These are phyloP conservation scores for Petrocephalus zakoni DNA, from an alignment of 2,113 vertebrate genomes.

Conservation along the genomic window DNA sequence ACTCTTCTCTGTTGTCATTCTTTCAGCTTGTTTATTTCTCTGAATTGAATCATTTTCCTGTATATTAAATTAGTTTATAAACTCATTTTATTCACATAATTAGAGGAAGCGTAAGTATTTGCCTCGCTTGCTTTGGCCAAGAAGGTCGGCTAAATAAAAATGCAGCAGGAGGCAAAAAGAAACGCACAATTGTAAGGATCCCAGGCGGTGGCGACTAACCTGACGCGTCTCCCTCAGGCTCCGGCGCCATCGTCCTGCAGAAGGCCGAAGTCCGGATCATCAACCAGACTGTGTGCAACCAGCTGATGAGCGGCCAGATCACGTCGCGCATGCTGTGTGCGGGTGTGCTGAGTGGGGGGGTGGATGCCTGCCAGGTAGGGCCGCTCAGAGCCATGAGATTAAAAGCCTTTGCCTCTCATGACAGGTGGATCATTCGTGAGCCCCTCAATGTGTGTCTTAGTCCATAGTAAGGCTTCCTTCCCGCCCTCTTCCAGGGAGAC, in stretches of 20 bases:
- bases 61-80: neutral
- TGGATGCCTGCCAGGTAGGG: constrained; percentile 83
- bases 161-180: too few relatives aligned
- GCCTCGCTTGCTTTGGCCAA: neutral
- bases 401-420: neutral
- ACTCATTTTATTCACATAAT: neutral
- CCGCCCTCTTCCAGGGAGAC: constrained; percentile 66
- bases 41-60: neutral
- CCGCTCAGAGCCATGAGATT: neutral
- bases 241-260: constrained; percentile 61
- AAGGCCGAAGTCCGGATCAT: constrained; percentile 79
- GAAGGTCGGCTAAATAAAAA: neutral
- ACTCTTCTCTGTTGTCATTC: neutral
- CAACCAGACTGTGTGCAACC: constrained; percentile 72
- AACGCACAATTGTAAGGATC: too few relatives aligned
- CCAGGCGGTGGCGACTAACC: too few relatives aligned
- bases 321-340: constrained; percentile 74
- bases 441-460: neutral
- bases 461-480: neutral
- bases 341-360: constrained; percentile 71
- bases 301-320: constrained; percentile 57
- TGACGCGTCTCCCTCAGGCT: constrained; percentile 22
- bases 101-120: neutral
- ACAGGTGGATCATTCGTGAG: neutral
- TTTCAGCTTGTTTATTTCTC: neutral